These are phyloP conservation scores for Anthopleura sola DNA, from an alignment of 64 coral and sea anemone genomes.

Conservation along the genomic window DNA sequence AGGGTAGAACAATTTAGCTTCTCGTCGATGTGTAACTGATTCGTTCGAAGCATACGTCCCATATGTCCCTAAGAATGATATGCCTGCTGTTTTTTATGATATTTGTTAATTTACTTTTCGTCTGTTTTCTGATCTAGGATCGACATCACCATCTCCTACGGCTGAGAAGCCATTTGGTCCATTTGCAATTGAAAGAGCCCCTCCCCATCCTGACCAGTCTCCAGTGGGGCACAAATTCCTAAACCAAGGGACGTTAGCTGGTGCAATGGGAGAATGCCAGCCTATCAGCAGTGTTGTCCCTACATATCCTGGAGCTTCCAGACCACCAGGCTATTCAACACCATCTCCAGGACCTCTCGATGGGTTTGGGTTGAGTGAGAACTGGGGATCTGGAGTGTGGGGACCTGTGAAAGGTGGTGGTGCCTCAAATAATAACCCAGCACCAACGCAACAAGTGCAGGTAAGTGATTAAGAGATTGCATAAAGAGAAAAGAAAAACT, in stretches of 20 bases:
- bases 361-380: conserved; percentile 57
- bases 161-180: neutral
- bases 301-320: neutral
- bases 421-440: conserved; percentile 1
- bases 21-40: too few species aligned
- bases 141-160: neutral
- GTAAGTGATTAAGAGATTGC: neutral
- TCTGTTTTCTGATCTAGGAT: neutral
- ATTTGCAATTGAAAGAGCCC: neutral
- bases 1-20: too few species aligned
- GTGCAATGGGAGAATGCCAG: neutral
- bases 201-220: neutral
- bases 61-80: too few species aligned
- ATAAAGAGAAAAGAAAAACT: neutral
- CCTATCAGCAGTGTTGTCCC: neutral
- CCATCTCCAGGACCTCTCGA: conserved; percentile 40
- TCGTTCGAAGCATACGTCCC: too few species aligned
- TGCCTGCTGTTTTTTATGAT: too few species aligned
- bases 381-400: conserved; percentile 62
- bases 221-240: neutral
- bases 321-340: neutral
- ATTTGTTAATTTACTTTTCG: neutral
- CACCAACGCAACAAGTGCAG: conserved; percentile 27
- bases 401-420: conserved; percentile 26
- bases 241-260: neutral